Conservation (phyloP, 2,113 vertebrate species). For the Prunella fulvescens region DNA sequence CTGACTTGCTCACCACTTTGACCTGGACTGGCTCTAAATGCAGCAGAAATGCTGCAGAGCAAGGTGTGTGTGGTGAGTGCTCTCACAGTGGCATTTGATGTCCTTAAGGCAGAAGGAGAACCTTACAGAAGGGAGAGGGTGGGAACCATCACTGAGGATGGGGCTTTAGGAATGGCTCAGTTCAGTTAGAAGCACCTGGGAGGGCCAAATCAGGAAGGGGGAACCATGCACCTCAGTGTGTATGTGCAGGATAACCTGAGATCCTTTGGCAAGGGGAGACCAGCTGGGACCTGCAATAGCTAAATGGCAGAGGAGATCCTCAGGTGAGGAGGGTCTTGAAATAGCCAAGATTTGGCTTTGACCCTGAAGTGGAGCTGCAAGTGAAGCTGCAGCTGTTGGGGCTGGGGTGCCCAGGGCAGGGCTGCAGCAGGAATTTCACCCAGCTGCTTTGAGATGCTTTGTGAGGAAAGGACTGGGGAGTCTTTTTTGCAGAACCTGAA, state of each 20-base stretch:
- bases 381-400: not conserved
- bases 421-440: not conserved
- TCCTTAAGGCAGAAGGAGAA: not conserved
- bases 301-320: not conserved
- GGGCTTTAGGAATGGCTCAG: not conserved
- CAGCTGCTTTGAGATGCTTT: not conserved
- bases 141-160: not conserved
- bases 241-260: not conserved
- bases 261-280: not conserved
- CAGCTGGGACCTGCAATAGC: not conserved
- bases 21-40: not conserved
- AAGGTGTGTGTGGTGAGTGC: not conserved
- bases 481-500: not conserved
- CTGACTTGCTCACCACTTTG: not conserved
- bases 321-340: not conserved
- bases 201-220: not conserved
- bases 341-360: not conserved
- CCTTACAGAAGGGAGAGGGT: not conserved
- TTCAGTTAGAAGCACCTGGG: not conserved
- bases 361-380: not conserved
- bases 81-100: not conserved
- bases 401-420: accelerated
- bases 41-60: not conserved
- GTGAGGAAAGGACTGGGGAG: too few relatives aligned
- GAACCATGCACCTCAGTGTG: not conserved